Evolutionary conservation across 2,888 invertebrate genomes (phyloP).

Genomic region (Acleris cristana): DNA sequence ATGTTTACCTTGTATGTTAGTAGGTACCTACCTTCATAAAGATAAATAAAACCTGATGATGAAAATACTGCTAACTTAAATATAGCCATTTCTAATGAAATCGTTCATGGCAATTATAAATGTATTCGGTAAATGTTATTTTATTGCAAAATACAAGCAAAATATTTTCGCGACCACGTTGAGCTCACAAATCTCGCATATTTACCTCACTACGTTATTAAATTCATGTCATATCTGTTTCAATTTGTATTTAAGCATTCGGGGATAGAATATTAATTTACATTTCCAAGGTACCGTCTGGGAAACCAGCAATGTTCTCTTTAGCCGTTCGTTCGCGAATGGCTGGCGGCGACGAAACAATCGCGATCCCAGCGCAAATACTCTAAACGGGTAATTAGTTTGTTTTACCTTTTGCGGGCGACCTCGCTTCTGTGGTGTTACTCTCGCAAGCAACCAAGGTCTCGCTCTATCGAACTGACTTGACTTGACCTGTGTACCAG

Average conservation of each 20-base stretch:
- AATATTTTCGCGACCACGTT: constrained; percentile 5
- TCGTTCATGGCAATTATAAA: too few species aligned
- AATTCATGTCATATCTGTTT: constrained; percentile 27
- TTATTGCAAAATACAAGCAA: neutral
- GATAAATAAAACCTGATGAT: too few species aligned
- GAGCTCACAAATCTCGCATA: constrained; percentile 5
- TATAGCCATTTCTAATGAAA: too few species aligned
- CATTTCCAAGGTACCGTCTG: constrained; percentile 29
- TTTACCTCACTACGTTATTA: constrained; percentile 22
- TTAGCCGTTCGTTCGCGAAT: constrained; percentile 48
- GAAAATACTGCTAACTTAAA: too few species aligned
- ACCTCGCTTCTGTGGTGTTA: constrained; percentile 40
- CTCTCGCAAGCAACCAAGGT: too few species aligned
- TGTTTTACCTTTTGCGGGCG: constrained; percentile 63
- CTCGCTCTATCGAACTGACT: too few species aligned
- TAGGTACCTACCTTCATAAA: too few species aligned
- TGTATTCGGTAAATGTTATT: too few species aligned
- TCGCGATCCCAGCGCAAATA: constrained; percentile 70
- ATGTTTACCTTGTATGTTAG: too few species aligned
- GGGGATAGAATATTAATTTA: constrained; percentile 33
- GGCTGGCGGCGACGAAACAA: constrained; percentile 65
- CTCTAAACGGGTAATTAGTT: constrained; percentile 77
- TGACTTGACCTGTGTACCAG: too few species aligned
- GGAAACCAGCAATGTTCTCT: constrained; percentile 35
- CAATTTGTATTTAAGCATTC: constrained; percentile 31